Percentiles rank a stretch among this genome's conserved stretches.
These are phyloP conservation scores for Bolborhynchus lineola DNA, from an alignment of 2,113 vertebrate genomes.

Conservation along the genomic window DNA sequence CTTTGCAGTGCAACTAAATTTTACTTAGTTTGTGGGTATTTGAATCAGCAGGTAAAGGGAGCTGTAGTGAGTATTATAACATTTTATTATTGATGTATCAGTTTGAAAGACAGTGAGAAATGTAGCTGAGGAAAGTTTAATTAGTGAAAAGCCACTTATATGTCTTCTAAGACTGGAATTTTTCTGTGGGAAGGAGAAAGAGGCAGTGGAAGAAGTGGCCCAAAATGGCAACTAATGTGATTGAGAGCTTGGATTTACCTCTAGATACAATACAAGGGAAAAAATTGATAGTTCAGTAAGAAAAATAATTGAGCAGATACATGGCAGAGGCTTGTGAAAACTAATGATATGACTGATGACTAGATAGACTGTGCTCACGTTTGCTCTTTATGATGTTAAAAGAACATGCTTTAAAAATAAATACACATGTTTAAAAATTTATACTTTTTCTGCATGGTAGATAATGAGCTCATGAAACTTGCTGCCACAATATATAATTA, in stretches of 20 bases:
- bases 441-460: background rate
- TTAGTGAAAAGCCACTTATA: background rate
- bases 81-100: background rate
- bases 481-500: background rate
- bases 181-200: background rate
- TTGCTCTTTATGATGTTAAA: background rate
- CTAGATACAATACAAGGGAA: background rate
- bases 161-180: background rate
- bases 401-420: constrained; percentile 20
- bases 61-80: background rate
- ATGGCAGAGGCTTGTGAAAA: background rate
- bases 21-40: background rate
- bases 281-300: background rate
- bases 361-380: background rate
- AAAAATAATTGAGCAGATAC: background rate
- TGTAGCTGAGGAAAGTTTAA: background rate
- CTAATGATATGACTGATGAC: background rate
- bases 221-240: background rate
- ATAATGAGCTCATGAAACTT: constrained; percentile 12
- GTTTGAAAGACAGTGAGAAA: background rate
- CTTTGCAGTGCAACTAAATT: background rate
- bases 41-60: background rate
- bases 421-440: background rate
- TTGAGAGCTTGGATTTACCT: background rate
- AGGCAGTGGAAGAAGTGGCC: background rate